Evolutionary conservation across 1,140 invertebrate genomes (phyloP), one percentile per base, ranked within the genome.

Genomic region (Scaptomyza montana): DNA sequence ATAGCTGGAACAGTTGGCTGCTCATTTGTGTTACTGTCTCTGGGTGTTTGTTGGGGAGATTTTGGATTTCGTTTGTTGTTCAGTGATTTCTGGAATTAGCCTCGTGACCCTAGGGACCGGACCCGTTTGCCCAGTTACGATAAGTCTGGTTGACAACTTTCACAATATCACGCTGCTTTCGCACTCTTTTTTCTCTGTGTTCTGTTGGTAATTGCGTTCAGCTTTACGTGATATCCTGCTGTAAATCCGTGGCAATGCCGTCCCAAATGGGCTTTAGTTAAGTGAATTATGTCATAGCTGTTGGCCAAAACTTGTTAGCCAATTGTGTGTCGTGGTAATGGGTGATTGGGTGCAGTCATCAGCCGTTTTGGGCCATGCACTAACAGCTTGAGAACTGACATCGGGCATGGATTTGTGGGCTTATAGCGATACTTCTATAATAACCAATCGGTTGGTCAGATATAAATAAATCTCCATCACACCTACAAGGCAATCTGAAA

Each of bases 1-100:
- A 59, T 71, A 59, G 62, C 61, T 56, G 25, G 50, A 85, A 74
- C 70, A 75, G 74, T 60, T 39, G n/a, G 3, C 39, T 67, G 51
- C 55, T 39, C 19, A 47, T 16, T 36, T 36, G 39, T 45, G n/a
- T 47, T 25, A 45, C 16, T 55, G 61, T 51, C 43, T 21, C 41
- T 28, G 49, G 47, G 16, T 16, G 16, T 16, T 16, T 16, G 16
- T 16, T 19, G 57, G 8, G 28, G 43, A 50, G 51, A 16, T 53
- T 56, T 43, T 56, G 39, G 39, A 39, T 45, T 45, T 16, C 59
- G 68, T 73, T 67, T 33, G 30, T 36, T 67, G 63, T 59, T 72
- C 12, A 51, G 62, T 70, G 67, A 63, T 54, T 67, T 73, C 56
- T 55, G 54, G 66, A 67, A 73, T 73, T 67, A 67, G 49, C 49